Evolutionary conservation across 2,888 invertebrate species (phyloP), one percentile per base, ranked within the genome.

Genomic region (Listrodromus nycthemerus): DNA sequence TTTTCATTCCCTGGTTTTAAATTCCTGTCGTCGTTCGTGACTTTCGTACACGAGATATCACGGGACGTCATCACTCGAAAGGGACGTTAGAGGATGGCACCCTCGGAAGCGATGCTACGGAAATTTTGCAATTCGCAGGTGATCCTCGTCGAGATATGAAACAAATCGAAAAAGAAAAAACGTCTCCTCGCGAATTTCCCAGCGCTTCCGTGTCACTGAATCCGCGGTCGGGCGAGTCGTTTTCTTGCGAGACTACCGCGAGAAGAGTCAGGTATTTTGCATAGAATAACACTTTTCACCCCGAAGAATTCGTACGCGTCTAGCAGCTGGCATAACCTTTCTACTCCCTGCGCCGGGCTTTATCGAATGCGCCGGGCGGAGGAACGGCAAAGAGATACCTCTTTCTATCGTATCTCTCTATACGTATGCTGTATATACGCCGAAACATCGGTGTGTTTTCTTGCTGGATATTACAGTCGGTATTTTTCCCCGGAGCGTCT

Each of bases 251-350:
- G 77, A 77, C 52, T 30, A 48, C 45, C 61, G 13, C 30, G 13
- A 30, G 21, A 21, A 13, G 55, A 66, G 30, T 30, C 55, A n/a
- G 61, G 74, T 84, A 80, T 84, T 84, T 84, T 84, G 80, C 82
- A 86, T 84, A 71, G 73, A 86, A 84, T 84, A 82, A 67, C 80
- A 66, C 77, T 84, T 76, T 70, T 69, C 80, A 52, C 73, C 63
- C 79, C 45, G 65, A 19, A 63, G 52, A 79, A 65, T 48, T 75
- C 75, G 33, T 52, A 50, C 30, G 50, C 37, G n/a, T 55, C 55
- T 41, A 21, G 41, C 58, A 13, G 33, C 37, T 50, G 41, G 61
- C 45, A 58, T 16, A 66, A 61, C 55, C 71, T 58, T 74, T 37
- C 74, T 48, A 45, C 79, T 24, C 76, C 33, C 24, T 55, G 50